phyloP scores from a whole-genome alignment of 2,888 invertebrate genomes.

The Stenurella melanura region DNA sequence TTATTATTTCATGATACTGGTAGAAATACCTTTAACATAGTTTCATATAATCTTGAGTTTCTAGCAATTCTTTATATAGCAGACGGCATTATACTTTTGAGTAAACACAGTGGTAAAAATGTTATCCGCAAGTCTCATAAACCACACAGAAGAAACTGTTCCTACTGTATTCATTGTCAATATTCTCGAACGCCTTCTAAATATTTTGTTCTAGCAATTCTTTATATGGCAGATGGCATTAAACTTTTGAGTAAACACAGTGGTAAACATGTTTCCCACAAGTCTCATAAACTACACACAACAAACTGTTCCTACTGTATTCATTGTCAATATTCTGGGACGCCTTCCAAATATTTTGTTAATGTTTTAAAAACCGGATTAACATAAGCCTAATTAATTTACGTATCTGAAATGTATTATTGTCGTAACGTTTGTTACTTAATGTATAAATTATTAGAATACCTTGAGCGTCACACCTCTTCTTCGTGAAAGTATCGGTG shows the following conservation, averaged over 20 bases:
- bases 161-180: neutral
- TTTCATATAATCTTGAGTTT: too few relatives aligned
- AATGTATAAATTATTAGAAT: constrained; percentile 26
- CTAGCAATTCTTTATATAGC: too few relatives aligned
- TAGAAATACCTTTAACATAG: too few relatives aligned
- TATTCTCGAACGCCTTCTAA: neutral
- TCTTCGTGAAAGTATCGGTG: constrained; percentile 29
- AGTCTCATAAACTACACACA: neutral
- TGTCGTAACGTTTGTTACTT: constrained; percentile 5
- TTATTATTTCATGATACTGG: too few relatives aligned
- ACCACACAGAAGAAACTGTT: neutral
- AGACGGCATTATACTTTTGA: too few relatives aligned
- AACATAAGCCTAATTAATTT: neutral
- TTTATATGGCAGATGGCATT: too few relatives aligned
- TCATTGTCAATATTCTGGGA: neutral
- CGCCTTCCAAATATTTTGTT: neutral
- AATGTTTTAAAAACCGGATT: constrained; percentile 7
- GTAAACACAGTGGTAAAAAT: too few relatives aligned
- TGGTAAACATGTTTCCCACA: too few relatives aligned
- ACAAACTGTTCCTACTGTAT: neutral
- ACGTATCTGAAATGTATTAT: constrained; percentile 9
- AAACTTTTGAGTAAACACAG: too few relatives aligned
- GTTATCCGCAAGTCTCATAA: too few relatives aligned
- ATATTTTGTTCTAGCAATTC: neutral
- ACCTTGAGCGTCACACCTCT: constrained; percentile 23